Base-by-base conservation (phyloP, 2,113 vertebrate genomes). In the Rhabdomys dilectus region DNA sequence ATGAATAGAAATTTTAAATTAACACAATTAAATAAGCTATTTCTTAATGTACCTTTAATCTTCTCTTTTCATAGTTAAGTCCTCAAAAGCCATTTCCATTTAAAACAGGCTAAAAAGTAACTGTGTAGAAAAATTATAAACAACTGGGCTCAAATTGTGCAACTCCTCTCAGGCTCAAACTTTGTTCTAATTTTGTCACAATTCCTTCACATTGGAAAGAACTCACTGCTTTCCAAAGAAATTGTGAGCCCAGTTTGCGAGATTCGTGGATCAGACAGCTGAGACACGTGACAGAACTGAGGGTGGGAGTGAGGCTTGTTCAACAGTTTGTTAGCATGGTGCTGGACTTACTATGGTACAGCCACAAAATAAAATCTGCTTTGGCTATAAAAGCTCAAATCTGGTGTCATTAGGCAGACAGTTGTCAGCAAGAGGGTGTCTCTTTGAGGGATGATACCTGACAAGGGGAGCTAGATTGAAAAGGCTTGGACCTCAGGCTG, bases 271-370 rank as follows among this genome's bases (percentile, higher is more conserved):
- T 70, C 92, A 31, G 72, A 22, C 0, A 45, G 76, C 6, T 11
- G 34, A 8, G 45, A 42, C 5, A 36, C 1, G 0, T 36, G 31
- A 36, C 0, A 0, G 31, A 16, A 16, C 66, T 68, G 34, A 11
- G 26, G 0, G 10, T 51, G 51, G 4, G 1, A 9, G 34, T 34
- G 2, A n/a, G 13, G 0, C 26, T 3, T 1, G 0, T 4, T 5
- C 1, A 2, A 1, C 10, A 7, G 3, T 42, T 17, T 24, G 29
- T 48, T 29, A 26, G 60, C 0, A 7, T 77, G 11, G 4, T 76
- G 7, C 0, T 3, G 8, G n/a, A 84, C n/a, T 29, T 17, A 7
- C 1, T 11, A 1, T 1, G 7, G 26, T 4, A 17, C 12, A 6
- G 2, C 17, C 15, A 8, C 5, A n/a, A 3, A 22, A 12, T 3